Percentiles rank a stretch among this genome's conserved stretches.
phyloP scores from a whole-genome alignment of 2,113 vertebrate genomes.

The Uria aalge region DNA sequence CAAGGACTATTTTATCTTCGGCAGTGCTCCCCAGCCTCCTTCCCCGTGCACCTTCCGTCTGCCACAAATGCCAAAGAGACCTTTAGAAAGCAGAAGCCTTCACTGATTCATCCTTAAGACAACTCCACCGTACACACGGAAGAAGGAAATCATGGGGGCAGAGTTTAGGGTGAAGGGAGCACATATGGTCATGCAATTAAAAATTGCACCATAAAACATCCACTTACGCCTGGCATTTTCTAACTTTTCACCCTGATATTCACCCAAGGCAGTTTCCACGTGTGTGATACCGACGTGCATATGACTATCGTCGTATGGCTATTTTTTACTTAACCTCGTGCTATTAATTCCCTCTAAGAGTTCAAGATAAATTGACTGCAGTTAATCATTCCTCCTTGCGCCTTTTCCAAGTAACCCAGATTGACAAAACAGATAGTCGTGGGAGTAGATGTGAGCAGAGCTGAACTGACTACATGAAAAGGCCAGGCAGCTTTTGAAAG shows the following conservation, averaged over 20 bases:
- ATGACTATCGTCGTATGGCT: background rate
- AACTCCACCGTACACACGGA: background rate
- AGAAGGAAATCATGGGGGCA: background rate
- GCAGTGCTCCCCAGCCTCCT: background rate
- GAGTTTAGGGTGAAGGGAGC: background rate
- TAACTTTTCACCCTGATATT: background rate
- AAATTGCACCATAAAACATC: background rate
- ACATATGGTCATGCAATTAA: background rate
- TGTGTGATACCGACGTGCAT: background rate
- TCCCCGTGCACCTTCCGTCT: background rate
- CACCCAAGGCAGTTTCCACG: background rate
- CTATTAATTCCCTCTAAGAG: background rate
- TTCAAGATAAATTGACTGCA: background rate
- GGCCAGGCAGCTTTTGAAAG: background rate
- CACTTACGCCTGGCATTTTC: background rate
- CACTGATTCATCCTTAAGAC: background rate
- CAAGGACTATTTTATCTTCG: background rate
- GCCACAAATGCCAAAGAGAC: background rate
- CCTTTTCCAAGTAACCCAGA: background rate
- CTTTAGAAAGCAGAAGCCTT: background rate
- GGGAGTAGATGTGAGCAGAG: background rate
- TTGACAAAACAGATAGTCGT: background rate
- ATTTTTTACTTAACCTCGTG: background rate
- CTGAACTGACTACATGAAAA: background rate
- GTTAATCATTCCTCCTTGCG: background rate